Evolutionary conservation across 2,797 vertebrate species (phyloP), one percentile per base, ranked within the genome.

Genomic region (Ctenopoma multispine): DNA sequence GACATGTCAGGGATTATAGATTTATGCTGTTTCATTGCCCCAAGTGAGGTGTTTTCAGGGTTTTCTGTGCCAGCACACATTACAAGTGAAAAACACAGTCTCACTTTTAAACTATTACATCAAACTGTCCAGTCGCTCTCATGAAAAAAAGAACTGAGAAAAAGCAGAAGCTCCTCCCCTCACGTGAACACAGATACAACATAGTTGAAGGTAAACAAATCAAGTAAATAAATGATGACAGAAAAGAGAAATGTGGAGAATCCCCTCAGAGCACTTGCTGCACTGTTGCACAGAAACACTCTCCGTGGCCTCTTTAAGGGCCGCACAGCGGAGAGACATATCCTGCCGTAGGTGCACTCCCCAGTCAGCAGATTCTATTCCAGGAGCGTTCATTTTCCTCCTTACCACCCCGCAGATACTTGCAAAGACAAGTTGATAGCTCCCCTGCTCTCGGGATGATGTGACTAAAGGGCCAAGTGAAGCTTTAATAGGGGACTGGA

Each of bases 291-390:
- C 60, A 63, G 74, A 79, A 84, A 80, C 74, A 81, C 84, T 90
- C 78, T 75, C 49, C 1, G 18, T 58, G 41, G 74, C 69, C 63
- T 72, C 76, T 81, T 88, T 87, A 88, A 87, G 83, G 81, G 68
- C 80, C 13, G 13, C 67, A 71, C 75, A 79, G 68, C 61, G 71
- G 75, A 83, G 75, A 82, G 77, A 84, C 46, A 48, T 78, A 82
- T 86, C 80, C 80, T 80, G 81, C 21, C 4, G 46, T 77, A 75
- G 80, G 74, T 78, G 68, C 81, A 78, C 73, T 85, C 66, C 72
- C 36, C 23, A 55, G 80, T 92, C 92, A 92, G 91, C 91, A 91
- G 65, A 85, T 86, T 92, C 79, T 89, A 90, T 87, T 92, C 87
- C 84, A 85, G 81, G 85, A 89, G 74, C 71, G 65, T 74, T 48